Evolutionary conservation across 1,140 invertebrate species (phyloP).

Genomic region (Bombus picipes): DNA sequence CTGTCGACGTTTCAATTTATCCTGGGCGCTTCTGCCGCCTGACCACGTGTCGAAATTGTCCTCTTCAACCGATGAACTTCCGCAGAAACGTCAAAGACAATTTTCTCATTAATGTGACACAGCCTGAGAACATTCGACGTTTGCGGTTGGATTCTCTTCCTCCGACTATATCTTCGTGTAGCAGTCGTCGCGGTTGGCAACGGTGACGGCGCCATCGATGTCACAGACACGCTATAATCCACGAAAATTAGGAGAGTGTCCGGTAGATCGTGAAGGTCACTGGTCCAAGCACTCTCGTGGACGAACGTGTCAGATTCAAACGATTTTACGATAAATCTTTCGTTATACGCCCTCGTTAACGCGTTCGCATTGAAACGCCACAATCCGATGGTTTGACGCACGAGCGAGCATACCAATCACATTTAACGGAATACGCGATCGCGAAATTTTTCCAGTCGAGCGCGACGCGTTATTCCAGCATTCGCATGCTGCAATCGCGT

Average conservation of each 20-base stretch:
- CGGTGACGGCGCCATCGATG: constrained; percentile 16
- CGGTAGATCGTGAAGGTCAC: constrained; percentile 1
- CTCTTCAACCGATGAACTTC: not conserved
- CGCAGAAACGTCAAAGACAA: not conserved
- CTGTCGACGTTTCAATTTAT: not conserved
- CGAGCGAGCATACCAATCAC: not conserved
- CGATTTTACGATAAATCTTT: not conserved
- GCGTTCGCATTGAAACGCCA: not conserved
- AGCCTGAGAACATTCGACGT: not conserved
- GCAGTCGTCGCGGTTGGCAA: constrained; percentile 39
- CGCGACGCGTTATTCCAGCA: too few relatives aligned
- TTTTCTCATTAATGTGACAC: not conserved
- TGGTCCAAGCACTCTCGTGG: too few relatives aligned
- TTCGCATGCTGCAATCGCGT: not conserved
- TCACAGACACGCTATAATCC: not conserved
- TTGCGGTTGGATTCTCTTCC: not conserved
- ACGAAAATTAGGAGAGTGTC: not conserved
- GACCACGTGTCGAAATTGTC: not conserved
- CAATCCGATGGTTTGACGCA: constrained; percentile 52
- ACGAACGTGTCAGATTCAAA: not conserved
- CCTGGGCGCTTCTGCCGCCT: not conserved
- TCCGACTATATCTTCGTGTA: not conserved
- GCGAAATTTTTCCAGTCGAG: not conserved
- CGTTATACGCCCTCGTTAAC: constrained; percentile 7
- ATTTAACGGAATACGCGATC: not conserved